A percentile compares a stretch with the other conserved stretches of the same genome.
Conservation (phyloP, 2,888 invertebrate species). For the Erynnis tages region DNA sequence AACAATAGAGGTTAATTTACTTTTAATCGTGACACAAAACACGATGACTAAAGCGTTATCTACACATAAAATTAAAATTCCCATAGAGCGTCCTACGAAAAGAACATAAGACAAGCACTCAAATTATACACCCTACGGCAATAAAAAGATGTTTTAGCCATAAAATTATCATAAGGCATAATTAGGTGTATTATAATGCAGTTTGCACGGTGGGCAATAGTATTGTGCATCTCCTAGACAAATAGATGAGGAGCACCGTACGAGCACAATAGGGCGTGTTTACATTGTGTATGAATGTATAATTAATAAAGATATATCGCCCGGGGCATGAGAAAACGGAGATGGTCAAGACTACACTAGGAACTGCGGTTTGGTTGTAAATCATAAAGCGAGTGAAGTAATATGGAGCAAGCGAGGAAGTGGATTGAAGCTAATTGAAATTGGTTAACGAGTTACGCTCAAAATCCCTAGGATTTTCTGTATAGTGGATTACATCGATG, state of each 20-base stretch:
- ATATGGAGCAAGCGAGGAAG: no score
- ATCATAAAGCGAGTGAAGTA: no score
- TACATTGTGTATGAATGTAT: conserved; percentile 77
- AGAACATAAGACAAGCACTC: conserved; percentile 41
- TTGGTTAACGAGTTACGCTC: no score
- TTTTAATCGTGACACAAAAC: not conserved
- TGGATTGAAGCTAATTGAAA: no score
- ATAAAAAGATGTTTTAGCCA: conserved; percentile 54
- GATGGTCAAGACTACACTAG: conserved; percentile 55
- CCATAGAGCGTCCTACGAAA: conserved; percentile 52
- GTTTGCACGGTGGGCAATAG: conserved; percentile 68
- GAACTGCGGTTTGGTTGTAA: conserved; percentile 21
- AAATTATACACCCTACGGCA: conserved; percentile 64
- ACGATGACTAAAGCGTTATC: conserved; percentile 53
- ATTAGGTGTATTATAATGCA: conserved; percentile 72
- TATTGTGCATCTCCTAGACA: conserved; percentile 52
- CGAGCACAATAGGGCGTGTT: conserved; percentile 63
- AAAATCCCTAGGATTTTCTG: no score
- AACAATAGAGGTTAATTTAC: not conserved
- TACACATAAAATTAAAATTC: conserved; percentile 62
- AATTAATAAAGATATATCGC: conserved; percentile 73
- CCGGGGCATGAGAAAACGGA: conserved; percentile 70
- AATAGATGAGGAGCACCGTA: conserved; percentile 38
- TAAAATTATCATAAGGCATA: conserved; percentile 75
- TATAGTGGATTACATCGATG: no score